phyloP scores from a whole-genome alignment of 92 coral and sea anemone species.

The Pocillopora grandis region DNA sequence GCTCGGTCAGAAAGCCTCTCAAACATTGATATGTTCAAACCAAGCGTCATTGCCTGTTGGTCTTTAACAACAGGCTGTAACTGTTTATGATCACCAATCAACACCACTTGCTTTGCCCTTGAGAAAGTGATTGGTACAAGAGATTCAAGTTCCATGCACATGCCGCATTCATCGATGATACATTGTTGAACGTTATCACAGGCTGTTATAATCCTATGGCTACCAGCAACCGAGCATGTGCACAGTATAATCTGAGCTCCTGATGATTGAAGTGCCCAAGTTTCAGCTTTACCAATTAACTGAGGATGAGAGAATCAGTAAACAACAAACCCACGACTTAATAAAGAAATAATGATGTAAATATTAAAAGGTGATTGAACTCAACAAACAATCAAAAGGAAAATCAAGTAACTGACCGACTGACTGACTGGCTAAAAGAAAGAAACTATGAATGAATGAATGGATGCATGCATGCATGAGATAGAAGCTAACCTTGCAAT shows the following conservation, averaged over 20 bases:
- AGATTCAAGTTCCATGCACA: slow-evolving; percentile 52
- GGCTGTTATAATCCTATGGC: slow-evolving; percentile 11
- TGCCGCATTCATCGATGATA: slow-evolving; percentile 58
- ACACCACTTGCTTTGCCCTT: slow-evolving; percentile 50
- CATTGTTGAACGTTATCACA: slow-evolving; percentile 52
- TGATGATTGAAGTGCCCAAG: slow-evolving; percentile 45
- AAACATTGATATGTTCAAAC: slow-evolving; percentile 61
- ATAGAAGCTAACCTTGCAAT: slow-evolving; percentile 44
- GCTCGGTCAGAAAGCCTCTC: slow-evolving; percentile 49
- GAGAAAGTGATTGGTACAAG: slow-evolving; percentile 61
- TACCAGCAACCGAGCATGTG: slow-evolving; percentile 58
- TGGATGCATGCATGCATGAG: too few relatives aligned
- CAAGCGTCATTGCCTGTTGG: slow-evolving; percentile 44
- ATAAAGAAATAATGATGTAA: too few relatives aligned
- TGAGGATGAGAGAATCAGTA: not conserved
- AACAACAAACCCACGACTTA: too few relatives aligned
- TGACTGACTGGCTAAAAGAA: too few relatives aligned
- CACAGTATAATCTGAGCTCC: slow-evolving; percentile 62
- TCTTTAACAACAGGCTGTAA: slow-evolving; percentile 25
- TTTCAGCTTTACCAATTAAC: slow-evolving; percentile 46
- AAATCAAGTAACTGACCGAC: too few relatives aligned
- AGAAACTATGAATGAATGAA: too few relatives aligned
- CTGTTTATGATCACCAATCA: slow-evolving; percentile 55
- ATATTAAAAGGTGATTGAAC: not conserved
- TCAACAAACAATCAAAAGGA: not conserved